Conservation (phyloP, 2,797 vertebrate genomes). For the Leucoraja ocellata region DNA sequence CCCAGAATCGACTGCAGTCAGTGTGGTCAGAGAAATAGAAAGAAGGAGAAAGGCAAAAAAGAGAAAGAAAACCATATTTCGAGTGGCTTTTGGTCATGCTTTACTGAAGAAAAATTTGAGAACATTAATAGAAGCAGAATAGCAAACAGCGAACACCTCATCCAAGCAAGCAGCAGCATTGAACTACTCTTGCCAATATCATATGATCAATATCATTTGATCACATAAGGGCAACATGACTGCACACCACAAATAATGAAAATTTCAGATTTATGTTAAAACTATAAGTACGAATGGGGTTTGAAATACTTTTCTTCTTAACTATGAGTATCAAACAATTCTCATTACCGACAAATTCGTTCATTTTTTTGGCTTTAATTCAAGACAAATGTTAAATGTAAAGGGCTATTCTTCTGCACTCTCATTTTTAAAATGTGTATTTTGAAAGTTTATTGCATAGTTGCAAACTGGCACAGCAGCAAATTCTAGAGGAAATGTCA, state of each 20-base stretch:
- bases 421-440: not conserved
- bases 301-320: not conserved
- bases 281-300: not conserved
- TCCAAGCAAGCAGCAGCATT: conserved; percentile 35
- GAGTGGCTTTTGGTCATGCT: conserved; percentile 60
- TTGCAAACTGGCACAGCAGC: not conserved
- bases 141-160: conserved; percentile 50
- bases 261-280: not conserved
- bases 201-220: not conserved
- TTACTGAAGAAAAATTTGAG: conserved; percentile 46
- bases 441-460: not conserved
- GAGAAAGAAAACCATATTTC: conserved; percentile 62
- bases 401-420: not conserved
- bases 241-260: not conserved
- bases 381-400: not conserved
- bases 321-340: not conserved
- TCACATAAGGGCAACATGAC: not conserved
- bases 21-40: conserved; percentile 51
- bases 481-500: not conserved
- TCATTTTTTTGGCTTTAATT: not conserved
- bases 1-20: conserved; percentile 88
- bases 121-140: conserved; percentile 61
- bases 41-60: conserved; percentile 46
- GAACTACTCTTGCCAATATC: not conserved
- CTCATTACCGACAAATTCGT: not conserved